phyloP scores from a whole-genome alignment of 2,797 vertebrate species.

The Arctocebus calabarensis region DNA sequence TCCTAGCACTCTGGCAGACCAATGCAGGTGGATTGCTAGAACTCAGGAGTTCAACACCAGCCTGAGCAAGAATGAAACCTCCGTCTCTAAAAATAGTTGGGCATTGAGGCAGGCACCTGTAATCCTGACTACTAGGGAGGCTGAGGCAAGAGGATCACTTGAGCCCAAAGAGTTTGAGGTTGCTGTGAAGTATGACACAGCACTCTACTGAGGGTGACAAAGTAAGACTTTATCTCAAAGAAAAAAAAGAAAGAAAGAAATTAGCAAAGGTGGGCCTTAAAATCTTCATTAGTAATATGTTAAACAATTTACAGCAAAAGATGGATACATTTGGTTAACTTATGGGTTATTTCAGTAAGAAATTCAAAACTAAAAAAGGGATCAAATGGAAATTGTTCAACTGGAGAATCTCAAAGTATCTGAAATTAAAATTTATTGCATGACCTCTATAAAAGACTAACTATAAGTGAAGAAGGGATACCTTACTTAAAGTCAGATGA shows the following conservation, averaged over 20 bases:
- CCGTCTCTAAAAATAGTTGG: too few species aligned
- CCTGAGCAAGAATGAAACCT: too few species aligned
- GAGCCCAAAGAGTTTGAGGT: too few species aligned
- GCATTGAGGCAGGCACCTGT: too few species aligned
- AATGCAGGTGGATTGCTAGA: too few species aligned
- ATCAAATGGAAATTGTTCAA: constrained; percentile 6
- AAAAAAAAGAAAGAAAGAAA: neutral
- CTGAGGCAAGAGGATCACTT: too few species aligned
- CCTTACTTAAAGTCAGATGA: neutral
- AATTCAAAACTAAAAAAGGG: neutral
- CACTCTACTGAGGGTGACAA: too few species aligned
- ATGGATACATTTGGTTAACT: neutral
- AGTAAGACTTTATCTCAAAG: too few species aligned
- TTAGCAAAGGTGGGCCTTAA: neutral
- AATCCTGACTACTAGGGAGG: too few species aligned
- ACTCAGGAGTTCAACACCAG: too few species aligned
- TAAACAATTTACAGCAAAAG: constrained; percentile 11
- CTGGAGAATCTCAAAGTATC: neutral
- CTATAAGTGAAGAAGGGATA: neutral
- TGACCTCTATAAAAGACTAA: neutral
- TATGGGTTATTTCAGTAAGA: neutral
- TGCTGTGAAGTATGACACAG: too few species aligned
- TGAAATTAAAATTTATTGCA: constrained; percentile 4
- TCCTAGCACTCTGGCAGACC: too few species aligned
- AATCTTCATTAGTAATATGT: constrained; percentile 17